Base-by-base conservation (phyloP, 2,888 invertebrate species). In the Cryptops parisi region DNA sequence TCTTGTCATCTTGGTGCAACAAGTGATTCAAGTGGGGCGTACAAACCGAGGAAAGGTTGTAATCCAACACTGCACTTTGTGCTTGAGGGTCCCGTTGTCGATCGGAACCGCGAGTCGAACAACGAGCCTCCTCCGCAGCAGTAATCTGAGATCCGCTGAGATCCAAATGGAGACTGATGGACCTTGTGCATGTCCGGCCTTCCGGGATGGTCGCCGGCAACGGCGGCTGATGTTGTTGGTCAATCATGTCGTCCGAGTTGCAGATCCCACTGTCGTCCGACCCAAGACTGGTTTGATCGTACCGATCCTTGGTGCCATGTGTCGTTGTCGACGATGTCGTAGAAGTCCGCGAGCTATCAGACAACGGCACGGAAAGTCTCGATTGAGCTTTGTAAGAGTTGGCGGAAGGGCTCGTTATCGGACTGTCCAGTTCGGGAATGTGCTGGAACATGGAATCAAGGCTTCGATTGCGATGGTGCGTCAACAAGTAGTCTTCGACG, bases 381-480 rank as follows among this genome's bases (percentile, higher is more conserved):
- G 6, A 6, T 33, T 33, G 6, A 15, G 15, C 15, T 43, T 5
- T 19, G 43, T 17, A 43, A 43, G 43, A 12, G 17, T n/a, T 43
- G 17, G n/a, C 5, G 17, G 9, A 6, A 9, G 6, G 33, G 6
- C 15, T 33, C 6, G 33, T 33, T 6, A 6, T 3, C 12, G 50
- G 12, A 19, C 3, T 49, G 6, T 39, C 44, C 22, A 26, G 55
- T 43, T 55, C 55, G 33, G 59, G 59, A 46, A 59, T 60, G 23
- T 56, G 58, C 21, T 54, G 47, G 1, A 58, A 76, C 56, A 87
- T 89, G 55, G 88, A 89, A 70, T 90, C 89, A 68, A 89, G 73
- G 67, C 88, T 88, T 60, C 89, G 79, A 74, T 89, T 89, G 63
- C 89, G 79, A 71, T 88, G 88, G 68, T 86, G 85, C 64, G 59